Base-by-base conservation (phyloP, 2,113 vertebrate genomes). In the Ceyx margarethae region DNA sequence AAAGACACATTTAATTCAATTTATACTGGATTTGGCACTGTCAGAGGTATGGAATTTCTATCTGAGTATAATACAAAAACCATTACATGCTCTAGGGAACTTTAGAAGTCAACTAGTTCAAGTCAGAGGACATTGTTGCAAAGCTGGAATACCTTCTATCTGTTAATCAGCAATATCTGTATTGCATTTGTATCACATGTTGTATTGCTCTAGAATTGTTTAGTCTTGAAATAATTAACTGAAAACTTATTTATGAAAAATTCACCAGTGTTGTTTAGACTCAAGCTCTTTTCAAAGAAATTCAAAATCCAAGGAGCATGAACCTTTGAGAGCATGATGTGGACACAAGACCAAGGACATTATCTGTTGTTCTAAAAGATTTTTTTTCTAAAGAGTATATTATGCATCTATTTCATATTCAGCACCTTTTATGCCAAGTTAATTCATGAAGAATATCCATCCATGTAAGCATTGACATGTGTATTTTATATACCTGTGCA, bases 41-140 rank as follows among this genome's bases (percentile, higher is more conserved):
- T 78, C 45, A 66, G 73, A 82, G 65, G 28, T 89, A 89, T 26
- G 77, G 84, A 89, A 95, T 86, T 96, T 89, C 90, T 77, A 79
- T 9, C 28, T 72, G 35, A 40, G 10, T 56, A 51, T 68, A 72
- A 82, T 29, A 91, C 46, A 89, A 65, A 90, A 94, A 79, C 10
- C 15, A 81, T 54, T 62, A 42, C 7, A n/a, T 64, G 42, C 64
- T 80, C 46, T 78, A 64, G 48, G 40, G n/a, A 43, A 35, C 37
- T 60, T 92, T 87, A 77, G 53, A 93, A 83, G 33, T 45, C 28
- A 88, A 91, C 8, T 67, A 50, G 60, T 33, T 25, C 54, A 83
- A 72, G 46, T 50, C 69, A 95, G 68, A 87, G 17, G 51, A 71
- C 20, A 45, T 6, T 61, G 53, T 37, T 84, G 13, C 18, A 69